A percentile compares a stretch with the other conserved stretches of the same genome.
phyloP scores from a whole-genome alignment of 2,113 vertebrate species.

The Dinomys branickii region DNA sequence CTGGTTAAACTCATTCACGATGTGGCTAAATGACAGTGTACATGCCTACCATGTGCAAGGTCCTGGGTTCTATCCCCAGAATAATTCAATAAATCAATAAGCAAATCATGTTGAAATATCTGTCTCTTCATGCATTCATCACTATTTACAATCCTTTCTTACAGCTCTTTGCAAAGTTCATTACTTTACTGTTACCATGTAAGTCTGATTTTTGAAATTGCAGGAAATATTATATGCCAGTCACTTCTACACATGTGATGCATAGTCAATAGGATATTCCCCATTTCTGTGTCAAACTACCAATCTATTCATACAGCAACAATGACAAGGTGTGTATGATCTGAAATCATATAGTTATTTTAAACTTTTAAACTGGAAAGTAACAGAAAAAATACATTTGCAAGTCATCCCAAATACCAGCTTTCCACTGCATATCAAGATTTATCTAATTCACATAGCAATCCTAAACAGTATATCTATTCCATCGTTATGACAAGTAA shows the following conservation, averaged over 20 bases:
- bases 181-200: neutral
- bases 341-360: neutral
- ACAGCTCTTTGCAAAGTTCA: neutral
- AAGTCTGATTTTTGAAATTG: slow-evolving; percentile 26
- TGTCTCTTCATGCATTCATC: neutral
- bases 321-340: neutral
- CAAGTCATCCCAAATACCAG: neutral
- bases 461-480: slow-evolving; percentile 7
- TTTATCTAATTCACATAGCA: slow-evolving; percentile 40
- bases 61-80: fast-evolving
- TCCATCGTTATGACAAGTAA: slow-evolving; percentile 20
- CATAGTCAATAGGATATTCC: neutral
- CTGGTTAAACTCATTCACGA: neutral
- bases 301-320: neutral
- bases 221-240: neutral
- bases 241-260: neutral
- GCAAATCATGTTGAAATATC: neutral
- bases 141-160: neutral
- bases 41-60: neutral
- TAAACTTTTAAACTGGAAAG: slow-evolving; percentile 17
- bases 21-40: neutral
- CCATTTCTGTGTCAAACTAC: neutral
- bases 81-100: neutral
- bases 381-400: slow-evolving; percentile 37
- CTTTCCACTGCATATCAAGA: slow-evolving; percentile 20